Percentiles rank a stretch among this genome's conserved stretches.
Conservation (phyloP, 2,797 vertebrate species). For the Leptatherina wallacei region DNA sequence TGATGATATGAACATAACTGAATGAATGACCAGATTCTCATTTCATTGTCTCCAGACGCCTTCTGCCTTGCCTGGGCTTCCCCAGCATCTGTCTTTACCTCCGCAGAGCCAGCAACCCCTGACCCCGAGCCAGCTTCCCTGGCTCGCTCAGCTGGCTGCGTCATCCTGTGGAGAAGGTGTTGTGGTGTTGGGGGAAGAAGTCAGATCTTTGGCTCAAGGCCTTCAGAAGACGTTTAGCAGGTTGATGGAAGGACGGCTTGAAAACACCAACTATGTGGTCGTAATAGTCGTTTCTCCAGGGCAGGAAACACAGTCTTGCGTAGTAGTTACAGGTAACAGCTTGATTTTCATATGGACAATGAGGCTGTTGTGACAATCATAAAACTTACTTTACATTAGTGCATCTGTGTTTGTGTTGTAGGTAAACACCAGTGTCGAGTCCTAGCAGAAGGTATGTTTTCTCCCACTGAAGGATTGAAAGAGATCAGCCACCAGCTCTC, state of each 20-base stretch:
- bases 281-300: slow-evolving; percentile 89
- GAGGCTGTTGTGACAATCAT: not conserved
- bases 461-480: slow-evolving; percentile 88
- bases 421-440: slow-evolving; percentile 95
- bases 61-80: slow-evolving; percentile 70
- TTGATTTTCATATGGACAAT: slow-evolving; percentile 1
- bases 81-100: slow-evolving; percentile 67
- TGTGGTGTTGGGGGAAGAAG: slow-evolving; percentile 88
- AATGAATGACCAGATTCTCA: slow-evolving; percentile 3
- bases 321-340: slow-evolving; percentile 85
- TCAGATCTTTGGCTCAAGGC: slow-evolving; percentile 90
- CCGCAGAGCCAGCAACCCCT: slow-evolving; percentile 82
- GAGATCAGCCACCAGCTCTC: slow-evolving; percentile 92
- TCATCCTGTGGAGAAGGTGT: slow-evolving; percentile 93
- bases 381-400: not conserved
- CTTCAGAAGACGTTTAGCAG: slow-evolving; percentile 91
- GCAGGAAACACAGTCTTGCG: slow-evolving; percentile 91
- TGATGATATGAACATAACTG: slow-evolving; percentile 4
- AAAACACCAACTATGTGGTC: slow-evolving; percentile 93
- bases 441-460: slow-evolving; percentile 92
- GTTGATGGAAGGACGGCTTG: slow-evolving; percentile 88
- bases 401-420: slow-evolving; percentile 65
- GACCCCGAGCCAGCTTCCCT: slow-evolving; percentile 92
- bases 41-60: slow-evolving; percentile 58
- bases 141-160: slow-evolving; percentile 94